Percentiles rank a stretch among this genome's conserved stretches.
Evolutionary conservation across 1,140 invertebrate genomes (phyloP).

Genomic region (Cyrtorhinus lividipennis): DNA sequence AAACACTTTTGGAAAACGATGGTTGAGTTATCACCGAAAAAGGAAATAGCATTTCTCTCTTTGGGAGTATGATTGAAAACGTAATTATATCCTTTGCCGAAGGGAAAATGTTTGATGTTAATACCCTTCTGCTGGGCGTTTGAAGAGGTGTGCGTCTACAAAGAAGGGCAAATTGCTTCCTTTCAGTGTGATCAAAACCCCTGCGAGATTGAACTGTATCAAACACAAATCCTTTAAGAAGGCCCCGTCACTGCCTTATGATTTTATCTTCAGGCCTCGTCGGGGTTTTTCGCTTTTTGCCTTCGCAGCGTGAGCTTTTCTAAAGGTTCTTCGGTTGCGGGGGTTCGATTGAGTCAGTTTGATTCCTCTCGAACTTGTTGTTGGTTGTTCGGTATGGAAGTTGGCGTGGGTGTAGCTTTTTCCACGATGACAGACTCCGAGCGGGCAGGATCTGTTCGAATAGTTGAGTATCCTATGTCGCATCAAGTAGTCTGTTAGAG

Average conservation of each 20-base stretch:
- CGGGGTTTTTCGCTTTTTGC: neutral
- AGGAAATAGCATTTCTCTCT: neutral
- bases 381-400: no score
- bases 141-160: neutral
- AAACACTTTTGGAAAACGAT: neutral
- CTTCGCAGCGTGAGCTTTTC: no score
- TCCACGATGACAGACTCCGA: no score
- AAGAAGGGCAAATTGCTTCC: slow-evolving; percentile 4
- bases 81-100: slow-evolving; percentile 4
- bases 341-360: no score
- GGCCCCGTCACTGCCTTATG: neutral
- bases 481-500: no score
- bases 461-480: no score
- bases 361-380: no score
- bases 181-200: slow-evolving; percentile 4
- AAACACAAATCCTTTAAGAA: slow-evolving; percentile 6
- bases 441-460: no score
- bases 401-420: no score
- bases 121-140: neutral
- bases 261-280: neutral
- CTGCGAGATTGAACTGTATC: slow-evolving; percentile 4
- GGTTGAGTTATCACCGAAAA: neutral
- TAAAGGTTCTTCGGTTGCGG: no score
- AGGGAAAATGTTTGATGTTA: slow-evolving; percentile 1
- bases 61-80: neutral